A percentile compares a stretch with the other conserved stretches of the same genome.
phyloP scores from a whole-genome alignment of 2,797 vertebrate species.

The Malurus leucopterus region DNA sequence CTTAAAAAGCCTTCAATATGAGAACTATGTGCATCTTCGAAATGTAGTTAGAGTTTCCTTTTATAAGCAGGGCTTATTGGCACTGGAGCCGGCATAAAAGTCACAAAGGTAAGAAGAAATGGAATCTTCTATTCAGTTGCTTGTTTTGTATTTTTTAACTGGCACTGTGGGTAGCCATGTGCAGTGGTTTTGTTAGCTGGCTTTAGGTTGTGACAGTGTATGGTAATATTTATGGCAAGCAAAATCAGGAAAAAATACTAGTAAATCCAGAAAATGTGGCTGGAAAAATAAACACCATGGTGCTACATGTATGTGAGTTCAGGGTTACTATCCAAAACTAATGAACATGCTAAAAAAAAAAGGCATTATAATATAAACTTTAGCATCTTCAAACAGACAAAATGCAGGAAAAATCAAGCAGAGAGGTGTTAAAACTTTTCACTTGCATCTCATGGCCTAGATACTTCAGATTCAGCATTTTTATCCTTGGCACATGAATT shows the following conservation, averaged over 20 bases:
- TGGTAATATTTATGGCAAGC: not conserved
- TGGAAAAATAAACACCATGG: rapidly evolving
- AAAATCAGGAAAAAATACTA: not conserved
- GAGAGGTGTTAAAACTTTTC: not conserved
- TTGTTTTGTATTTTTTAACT: not conserved
- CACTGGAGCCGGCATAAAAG: not conserved
- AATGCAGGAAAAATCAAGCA: not conserved
- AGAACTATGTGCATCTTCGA: not conserved
- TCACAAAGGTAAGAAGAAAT: not conserved
- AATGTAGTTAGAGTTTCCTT: not conserved
- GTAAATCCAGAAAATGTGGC: not conserved
- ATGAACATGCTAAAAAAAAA: not conserved
- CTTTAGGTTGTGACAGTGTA: not conserved
- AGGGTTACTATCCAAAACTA: not conserved
- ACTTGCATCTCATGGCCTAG: not conserved
- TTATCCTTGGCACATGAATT: not conserved
- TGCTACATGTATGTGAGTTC: not conserved
- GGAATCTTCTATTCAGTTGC: not conserved
- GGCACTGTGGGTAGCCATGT: not conserved
- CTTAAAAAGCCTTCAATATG: not conserved
- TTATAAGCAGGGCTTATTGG: not conserved
- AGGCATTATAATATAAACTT: not conserved
- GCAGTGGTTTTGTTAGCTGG: not conserved
- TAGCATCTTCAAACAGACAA: not conserved
- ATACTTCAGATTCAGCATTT: not conserved